These are phyloP conservation scores for Mellilla xanthometata DNA, from an alignment of 2,888 invertebrate genomes.

Conservation along the genomic window DNA sequence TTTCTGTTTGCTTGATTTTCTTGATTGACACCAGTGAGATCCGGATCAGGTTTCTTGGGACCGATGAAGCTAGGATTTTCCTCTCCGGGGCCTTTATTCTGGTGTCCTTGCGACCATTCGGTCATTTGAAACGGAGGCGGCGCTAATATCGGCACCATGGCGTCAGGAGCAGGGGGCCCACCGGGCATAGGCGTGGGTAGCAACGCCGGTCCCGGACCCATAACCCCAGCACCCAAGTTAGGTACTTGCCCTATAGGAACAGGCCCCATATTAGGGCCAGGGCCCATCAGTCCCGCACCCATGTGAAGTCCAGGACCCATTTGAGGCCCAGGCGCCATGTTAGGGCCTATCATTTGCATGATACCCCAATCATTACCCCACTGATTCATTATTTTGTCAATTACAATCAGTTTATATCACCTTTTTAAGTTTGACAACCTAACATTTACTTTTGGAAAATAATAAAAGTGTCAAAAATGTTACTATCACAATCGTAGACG, in stretches of 20 bases:
- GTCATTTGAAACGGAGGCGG: constrained; percentile 6
- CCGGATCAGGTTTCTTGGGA: constrained; percentile 10
- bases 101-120: constrained; percentile 5
- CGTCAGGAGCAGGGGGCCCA: constrained; percentile 1
- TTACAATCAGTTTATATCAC: too few species aligned
- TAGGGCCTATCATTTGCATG: constrained; percentile 34
- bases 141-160: constrained; percentile 1
- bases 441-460: too few species aligned
- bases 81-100: not conserved
- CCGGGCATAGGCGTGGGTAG: constrained; percentile 11
- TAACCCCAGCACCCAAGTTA: not conserved
- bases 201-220: constrained; percentile 3
- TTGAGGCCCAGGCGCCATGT: not conserved
- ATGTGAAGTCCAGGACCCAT: not conserved
- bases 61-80: not conserved
- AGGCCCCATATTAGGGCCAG: not conserved
- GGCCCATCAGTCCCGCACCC: not conserved
- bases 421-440: too few species aligned
- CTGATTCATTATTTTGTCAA: constrained; percentile 15
- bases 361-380: constrained; percentile 34
- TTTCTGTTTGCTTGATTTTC: constrained; percentile 7
- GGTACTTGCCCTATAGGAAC: constrained; percentile 1
- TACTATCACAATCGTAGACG: too few species aligned
- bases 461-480: too few species aligned
- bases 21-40: constrained; percentile 10